phyloP scores from a whole-genome alignment of 2,888 invertebrate species.

The Asteroscopus sphinx region DNA sequence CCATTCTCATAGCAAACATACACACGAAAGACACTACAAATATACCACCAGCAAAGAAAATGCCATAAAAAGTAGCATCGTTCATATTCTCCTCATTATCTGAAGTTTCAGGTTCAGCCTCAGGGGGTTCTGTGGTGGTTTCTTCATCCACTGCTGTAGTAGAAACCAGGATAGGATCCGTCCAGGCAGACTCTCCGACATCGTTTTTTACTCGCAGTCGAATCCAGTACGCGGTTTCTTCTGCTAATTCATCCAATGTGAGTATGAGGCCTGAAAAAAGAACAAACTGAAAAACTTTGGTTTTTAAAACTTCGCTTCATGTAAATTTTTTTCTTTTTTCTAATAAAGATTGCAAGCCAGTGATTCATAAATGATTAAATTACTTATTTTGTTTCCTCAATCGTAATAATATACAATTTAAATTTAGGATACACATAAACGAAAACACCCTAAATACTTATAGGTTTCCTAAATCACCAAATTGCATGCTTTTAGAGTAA shows the following conservation, averaged over 20 bases:
- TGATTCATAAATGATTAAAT: too few relatives aligned
- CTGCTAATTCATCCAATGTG: constrained; percentile 62
- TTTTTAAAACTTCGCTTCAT: too few relatives aligned
- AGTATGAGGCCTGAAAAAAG: constrained; percentile 60
- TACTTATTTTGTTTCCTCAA: too few relatives aligned
- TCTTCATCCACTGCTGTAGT: constrained; percentile 49
- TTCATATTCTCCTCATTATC: constrained; percentile 36
- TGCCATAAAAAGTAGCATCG: constrained; percentile 71
- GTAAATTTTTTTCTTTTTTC: too few relatives aligned
- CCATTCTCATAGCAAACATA: constrained; percentile 72
- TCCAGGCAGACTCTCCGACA: constrained; percentile 75
- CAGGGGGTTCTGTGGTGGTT: constrained; percentile 36
- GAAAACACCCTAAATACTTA: too few relatives aligned
- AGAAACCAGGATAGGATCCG: constrained; percentile 57
- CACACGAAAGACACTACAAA: constrained; percentile 69
- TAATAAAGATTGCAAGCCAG: too few relatives aligned
- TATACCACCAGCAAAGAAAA: constrained; percentile 77
- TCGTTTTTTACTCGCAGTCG: constrained; percentile 71
- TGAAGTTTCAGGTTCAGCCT: constrained; percentile 25
- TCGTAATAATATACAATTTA: too few relatives aligned
- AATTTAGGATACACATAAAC: too few relatives aligned
- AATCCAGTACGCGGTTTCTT: constrained; percentile 72
- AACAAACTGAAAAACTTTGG: too few relatives aligned
- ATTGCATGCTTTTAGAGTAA: too few relatives aligned
- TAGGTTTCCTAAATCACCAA: too few relatives aligned